Percentiles rank a stretch among this genome's conserved stretches.
Conservation (phyloP, 2,797 vertebrate genomes). For the Chaetophractus vellerosus region DNA sequence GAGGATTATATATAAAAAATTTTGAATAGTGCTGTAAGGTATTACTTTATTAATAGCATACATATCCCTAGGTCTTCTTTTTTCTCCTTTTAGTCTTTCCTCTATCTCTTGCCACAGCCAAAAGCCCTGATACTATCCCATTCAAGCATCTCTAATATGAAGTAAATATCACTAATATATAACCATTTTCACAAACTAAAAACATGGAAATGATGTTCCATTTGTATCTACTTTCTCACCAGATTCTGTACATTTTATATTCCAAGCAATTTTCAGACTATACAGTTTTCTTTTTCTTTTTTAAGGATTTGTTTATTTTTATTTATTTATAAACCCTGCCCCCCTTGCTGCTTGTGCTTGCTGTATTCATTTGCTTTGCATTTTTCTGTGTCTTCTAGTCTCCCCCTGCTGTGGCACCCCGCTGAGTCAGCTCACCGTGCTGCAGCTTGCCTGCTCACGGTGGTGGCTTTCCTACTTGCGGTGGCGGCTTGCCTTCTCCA, state of each 20-base stretch:
- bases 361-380: no score
- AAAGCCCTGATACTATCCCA: background rate
- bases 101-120: background rate
- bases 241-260: background rate
- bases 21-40: background rate
- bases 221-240: background rate
- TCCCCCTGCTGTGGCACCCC: no score
- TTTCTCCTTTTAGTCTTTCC: background rate
- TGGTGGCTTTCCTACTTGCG: no score
- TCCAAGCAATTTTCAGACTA: background rate
- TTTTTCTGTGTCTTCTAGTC: no score
- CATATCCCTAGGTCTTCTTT: background rate
- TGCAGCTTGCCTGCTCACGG: no score
- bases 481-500: no score
- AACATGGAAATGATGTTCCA: background rate
- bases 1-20: background rate
- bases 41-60: background rate
- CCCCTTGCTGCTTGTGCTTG: no score
- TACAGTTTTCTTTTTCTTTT: no score
- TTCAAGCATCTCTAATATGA: background rate
- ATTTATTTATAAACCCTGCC: no score
- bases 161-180: background rate
- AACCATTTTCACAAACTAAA: background rate
- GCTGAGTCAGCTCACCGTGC: no score
- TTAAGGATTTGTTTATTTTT: no score